Percentiles rank a stretch among this genome's conserved stretches.
Evolutionary conservation across 2,113 vertebrate species (phyloP).

Genomic region (Phalacrocorax aristotelis): DNA sequence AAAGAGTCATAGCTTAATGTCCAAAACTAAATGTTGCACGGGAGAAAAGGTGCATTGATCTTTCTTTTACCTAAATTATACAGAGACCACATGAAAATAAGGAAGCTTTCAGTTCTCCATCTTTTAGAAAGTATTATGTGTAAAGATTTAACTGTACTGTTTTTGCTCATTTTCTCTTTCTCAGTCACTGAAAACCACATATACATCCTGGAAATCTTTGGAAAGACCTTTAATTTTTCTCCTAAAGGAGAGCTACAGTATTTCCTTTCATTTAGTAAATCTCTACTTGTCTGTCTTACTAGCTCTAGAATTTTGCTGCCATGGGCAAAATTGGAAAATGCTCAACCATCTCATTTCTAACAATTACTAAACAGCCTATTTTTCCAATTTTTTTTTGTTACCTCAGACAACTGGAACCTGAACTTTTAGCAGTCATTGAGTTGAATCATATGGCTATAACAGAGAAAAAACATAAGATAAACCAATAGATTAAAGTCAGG

Average conservation of each 20-base stretch:
- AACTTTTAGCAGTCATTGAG: background rate
- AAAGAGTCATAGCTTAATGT: background rate
- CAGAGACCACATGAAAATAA: background rate
- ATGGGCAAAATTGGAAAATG: background rate
- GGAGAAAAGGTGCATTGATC: background rate
- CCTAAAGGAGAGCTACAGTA: background rate
- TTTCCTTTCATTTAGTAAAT: background rate
- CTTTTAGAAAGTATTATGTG: background rate
- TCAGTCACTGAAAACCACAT: background rate
- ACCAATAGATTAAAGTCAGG: background rate
- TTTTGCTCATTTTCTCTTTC: background rate
- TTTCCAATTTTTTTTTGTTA: background rate
- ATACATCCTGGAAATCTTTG: background rate
- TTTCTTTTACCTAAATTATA: background rate
- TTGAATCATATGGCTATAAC: background rate
- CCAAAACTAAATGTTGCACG: background rate
- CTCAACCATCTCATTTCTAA: background rate
- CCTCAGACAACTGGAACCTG: background rate
- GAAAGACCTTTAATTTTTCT: background rate
- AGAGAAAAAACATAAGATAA: background rate
- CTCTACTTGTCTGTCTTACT: background rate
- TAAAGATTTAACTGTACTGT: background rate
- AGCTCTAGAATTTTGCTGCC: background rate
- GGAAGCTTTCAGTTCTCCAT: background rate
- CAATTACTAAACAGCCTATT: background rate